Conservation (phyloP, 2,113 vertebrate genomes). For the Fukomys damarensis region DNA sequence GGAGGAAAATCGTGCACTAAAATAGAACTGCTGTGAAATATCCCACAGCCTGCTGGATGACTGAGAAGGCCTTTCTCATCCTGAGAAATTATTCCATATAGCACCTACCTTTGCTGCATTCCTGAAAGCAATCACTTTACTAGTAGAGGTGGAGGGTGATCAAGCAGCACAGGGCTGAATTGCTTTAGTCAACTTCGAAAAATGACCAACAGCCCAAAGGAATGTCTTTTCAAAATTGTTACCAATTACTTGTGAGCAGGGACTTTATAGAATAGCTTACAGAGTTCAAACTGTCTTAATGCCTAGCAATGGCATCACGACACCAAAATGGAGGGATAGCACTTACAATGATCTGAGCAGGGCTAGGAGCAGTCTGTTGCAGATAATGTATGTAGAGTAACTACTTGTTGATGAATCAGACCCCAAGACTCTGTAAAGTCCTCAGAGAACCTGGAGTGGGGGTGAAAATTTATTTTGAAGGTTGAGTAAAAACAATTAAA, state of each 20-base stretch:
- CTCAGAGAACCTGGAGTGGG: background rate
- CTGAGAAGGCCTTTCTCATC: background rate
- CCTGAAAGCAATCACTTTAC: background rate
- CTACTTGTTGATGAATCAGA: slow-evolving; percentile 37
- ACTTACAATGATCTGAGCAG: background rate
- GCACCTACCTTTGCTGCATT: background rate
- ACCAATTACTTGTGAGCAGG: background rate
- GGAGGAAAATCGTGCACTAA: background rate
- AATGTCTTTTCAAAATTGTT: background rate
- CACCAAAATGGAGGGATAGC: slow-evolving; percentile 2
- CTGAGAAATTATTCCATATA: background rate
- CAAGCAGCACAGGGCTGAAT: background rate
- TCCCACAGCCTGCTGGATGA: background rate
- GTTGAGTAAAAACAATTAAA: background rate
- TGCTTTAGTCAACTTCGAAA: background rate
- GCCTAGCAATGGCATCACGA: slow-evolving; percentile 22
- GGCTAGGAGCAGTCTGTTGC: background rate
- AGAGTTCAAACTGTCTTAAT: background rate
- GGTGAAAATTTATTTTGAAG: background rate
- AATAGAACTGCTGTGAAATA: background rate
- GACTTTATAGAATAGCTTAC: slow-evolving; percentile 12
- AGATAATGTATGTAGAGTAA: background rate
- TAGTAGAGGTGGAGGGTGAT: background rate
- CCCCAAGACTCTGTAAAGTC: background rate
- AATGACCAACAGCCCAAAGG: background rate